A percentile compares a stretch with the other conserved stretches of the same genome.
Evolutionary conservation across 2,888 invertebrate genomes (phyloP).

Genomic region (Formica aserva): DNA sequence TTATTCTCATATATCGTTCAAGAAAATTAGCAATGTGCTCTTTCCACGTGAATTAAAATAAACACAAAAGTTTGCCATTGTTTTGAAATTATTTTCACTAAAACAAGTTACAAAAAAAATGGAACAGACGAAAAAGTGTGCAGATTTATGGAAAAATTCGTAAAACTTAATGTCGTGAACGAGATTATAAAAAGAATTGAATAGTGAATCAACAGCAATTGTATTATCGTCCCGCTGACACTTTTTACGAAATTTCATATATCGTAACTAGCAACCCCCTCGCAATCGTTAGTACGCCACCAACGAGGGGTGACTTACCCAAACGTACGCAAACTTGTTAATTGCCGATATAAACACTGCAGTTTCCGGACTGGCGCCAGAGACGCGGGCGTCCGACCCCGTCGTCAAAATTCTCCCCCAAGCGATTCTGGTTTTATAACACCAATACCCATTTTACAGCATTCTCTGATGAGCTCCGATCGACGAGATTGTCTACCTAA

Average conservation of each 20-base stretch:
- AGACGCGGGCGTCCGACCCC: constrained; percentile 42
- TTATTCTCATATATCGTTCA: not conserved
- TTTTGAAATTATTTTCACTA: not conserved
- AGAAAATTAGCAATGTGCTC: not conserved
- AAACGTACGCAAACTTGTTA: constrained; percentile 78
- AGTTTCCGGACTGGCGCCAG: constrained; percentile 75
- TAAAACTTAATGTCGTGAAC: constrained; percentile 60
- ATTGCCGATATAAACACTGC: constrained; percentile 81
- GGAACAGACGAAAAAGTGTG: not conserved
- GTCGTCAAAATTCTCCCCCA: constrained; percentile 57
- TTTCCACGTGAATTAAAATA: not conserved
- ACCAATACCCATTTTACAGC: constrained; percentile 76
- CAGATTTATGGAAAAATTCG: constrained; percentile 34
- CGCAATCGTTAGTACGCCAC: constrained; percentile 68
- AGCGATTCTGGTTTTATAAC: constrained; percentile 74
- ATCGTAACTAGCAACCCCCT: constrained; percentile 60
- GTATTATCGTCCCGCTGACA: constrained; percentile 61
- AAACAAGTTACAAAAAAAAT: not conserved
- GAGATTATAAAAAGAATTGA: constrained; percentile 32
- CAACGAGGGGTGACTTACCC: constrained; percentile 64
- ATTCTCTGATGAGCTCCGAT: constrained; percentile 57
- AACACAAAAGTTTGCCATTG: not conserved
- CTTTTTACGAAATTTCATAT: constrained; percentile 70
- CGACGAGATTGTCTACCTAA: constrained; percentile 13
- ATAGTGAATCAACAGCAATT: constrained; percentile 26